These are phyloP conservation scores for Taurulus bubalis DNA, from an alignment of 2,113 vertebrate species.

Conservation along the genomic window DNA sequence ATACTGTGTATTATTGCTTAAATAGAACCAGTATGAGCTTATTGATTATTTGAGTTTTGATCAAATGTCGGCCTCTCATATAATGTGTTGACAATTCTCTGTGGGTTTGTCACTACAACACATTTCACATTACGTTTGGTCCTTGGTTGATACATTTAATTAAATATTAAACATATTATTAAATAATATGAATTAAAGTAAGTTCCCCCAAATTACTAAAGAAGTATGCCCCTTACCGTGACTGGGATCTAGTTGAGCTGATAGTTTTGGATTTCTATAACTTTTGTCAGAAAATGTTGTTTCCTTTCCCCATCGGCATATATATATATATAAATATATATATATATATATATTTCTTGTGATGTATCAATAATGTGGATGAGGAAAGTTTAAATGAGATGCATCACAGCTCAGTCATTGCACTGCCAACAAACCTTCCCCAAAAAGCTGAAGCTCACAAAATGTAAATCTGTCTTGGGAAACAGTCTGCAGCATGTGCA, in stretches of 20 bases:
- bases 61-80: neutral
- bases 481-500: constrained; percentile 21
- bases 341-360: constrained; percentile 12
- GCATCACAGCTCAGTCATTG: constrained; percentile 22
- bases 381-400: constrained; percentile 18
- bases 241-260: neutral
- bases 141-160: no score
- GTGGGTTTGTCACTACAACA: no score
- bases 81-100: neutral
- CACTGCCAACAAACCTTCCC: constrained; percentile 45
- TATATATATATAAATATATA: no score
- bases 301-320: neutral
- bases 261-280: neutral
- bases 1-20: no score
- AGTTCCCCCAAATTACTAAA: neutral
- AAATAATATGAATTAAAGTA: neutral
- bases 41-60: neutral
- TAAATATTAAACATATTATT: neutral
- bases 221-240: neutral
- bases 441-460: constrained; percentile 47
- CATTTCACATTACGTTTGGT: neutral
- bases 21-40: no score
- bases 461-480: constrained; percentile 48
- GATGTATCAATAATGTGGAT: constrained; percentile 12
- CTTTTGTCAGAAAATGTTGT: neutral